These are phyloP conservation scores for Campoplex capitator DNA, from an alignment of 2,888 invertebrate genomes.

Conservation along the genomic window DNA sequence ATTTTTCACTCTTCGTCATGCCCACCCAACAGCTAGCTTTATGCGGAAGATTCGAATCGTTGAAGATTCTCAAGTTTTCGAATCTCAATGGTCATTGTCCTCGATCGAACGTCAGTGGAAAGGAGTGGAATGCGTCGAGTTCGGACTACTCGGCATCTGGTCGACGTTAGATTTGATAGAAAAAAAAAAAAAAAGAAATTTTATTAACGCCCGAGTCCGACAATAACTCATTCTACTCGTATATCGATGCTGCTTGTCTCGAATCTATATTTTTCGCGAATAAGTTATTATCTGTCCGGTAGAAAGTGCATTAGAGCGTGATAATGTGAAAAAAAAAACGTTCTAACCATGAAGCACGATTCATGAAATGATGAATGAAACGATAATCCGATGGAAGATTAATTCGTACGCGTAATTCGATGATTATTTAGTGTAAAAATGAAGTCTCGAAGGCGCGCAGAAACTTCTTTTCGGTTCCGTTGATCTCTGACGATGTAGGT, in stretches of 20 bases:
- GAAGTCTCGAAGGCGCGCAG: background rate
- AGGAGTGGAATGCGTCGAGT: background rate
- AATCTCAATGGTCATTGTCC: too few relatives aligned
- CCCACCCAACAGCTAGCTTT: too few relatives aligned
- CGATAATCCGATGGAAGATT: background rate
- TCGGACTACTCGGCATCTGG: background rate
- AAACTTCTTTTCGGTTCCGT: background rate
- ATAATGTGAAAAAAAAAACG: background rate
- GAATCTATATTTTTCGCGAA: background rate
- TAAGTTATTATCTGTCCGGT: background rate
- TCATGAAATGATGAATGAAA: background rate
- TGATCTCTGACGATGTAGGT: background rate
- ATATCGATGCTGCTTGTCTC: background rate
- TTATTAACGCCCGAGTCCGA: background rate
- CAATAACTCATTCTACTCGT: background rate
- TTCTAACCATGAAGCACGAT: background rate
- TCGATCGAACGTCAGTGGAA: too few relatives aligned
- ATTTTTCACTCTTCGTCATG: background rate
- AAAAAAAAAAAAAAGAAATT: background rate
- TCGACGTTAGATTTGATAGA: conserved; percentile 3
- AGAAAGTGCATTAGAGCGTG: background rate
- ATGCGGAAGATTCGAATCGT: too few relatives aligned
- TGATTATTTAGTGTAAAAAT: background rate
- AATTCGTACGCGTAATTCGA: background rate
- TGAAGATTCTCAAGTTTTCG: too few relatives aligned